These are phyloP conservation scores for Cynopterus brachyotis DNA, from an alignment of 2,113 vertebrate species.

Conservation along the genomic window DNA sequence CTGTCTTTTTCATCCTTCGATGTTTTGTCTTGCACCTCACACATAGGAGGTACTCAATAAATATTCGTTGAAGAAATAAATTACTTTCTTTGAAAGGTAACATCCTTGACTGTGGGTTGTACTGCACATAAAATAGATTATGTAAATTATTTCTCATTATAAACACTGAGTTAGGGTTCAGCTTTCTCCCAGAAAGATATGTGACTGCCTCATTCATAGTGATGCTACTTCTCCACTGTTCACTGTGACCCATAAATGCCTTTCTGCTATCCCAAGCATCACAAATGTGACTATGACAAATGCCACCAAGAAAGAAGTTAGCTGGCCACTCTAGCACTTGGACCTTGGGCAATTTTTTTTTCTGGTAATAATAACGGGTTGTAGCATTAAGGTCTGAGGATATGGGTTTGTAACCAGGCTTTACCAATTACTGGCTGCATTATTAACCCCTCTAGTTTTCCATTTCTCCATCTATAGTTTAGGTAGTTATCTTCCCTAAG, in stretches of 20 bases:
- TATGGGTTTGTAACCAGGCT: background rate
- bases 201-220: background rate
- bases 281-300: background rate
- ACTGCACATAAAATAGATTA: background rate
- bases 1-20: background rate
- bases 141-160: background rate
- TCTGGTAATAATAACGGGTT: background rate
- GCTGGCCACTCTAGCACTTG: background rate
- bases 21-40: background rate
- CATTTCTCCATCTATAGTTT: background rate
- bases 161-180: background rate
- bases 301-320: background rate
- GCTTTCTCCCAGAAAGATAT: background rate
- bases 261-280: background rate
- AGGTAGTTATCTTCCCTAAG: background rate
- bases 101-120: background rate
- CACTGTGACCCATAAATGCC: background rate
- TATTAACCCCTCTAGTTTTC: background rate
- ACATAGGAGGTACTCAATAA: background rate
- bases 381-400: background rate
- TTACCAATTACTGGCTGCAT: background rate
- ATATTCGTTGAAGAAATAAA: slow-evolving; percentile 33
- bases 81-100: slow-evolving; percentile 27
- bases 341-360: too few relatives aligned
- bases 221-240: background rate